Evolutionary conservation across 2,797 vertebrate species (phyloP), one percentile per base, ranked within the genome.

Genomic region (Holocentrus rufus): DNA sequence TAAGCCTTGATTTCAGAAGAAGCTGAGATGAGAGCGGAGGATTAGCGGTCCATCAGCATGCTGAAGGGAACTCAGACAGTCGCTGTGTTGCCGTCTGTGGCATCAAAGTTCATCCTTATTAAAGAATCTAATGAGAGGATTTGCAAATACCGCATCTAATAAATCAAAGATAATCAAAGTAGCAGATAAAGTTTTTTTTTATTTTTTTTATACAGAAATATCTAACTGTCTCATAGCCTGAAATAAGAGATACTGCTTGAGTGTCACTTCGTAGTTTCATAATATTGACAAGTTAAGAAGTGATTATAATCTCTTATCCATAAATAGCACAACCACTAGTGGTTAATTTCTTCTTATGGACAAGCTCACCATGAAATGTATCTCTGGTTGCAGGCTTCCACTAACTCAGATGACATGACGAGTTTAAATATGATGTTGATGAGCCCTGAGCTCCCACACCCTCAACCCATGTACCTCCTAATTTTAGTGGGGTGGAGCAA

Each of bases 101-200:
- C 86, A 81, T 89, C 88, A 89, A 80, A 89, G 87, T 90, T 90
- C 82, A 90, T 84, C 80, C 67, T 81, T 85, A 86, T 90, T 88
- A 87, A 79, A 83, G 67, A 47, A 75, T 85, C 70, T 79, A 85
- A 87, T 86, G 65, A 87, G 73, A 76, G 68, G 74, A 87, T 88
- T 87, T 83, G 69, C 62, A 77, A 81, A 86, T 69, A 74, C 56
- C 59, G 62, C 64, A 39, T 81, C 66, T 74, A 72, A 85, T 69
- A 74, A 82, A 85, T 85, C 74, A 77, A 71, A 82, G 49, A 27
- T 65, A 72, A 87, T 89, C 70, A 59, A 36, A 72, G 80, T 15
- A 57, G 69, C 74, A 69, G 63, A 83, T 70, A 50, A 9, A 56
- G 8, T 42, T 53, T 31, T 61, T 60, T 55, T 66, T 50, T 49